A percentile compares a stretch with the other conserved stretches of the same genome.
These are phyloP conservation scores for Drosophila villosipedis DNA, from an alignment of 2,888 invertebrate genomes.

Conservation along the genomic window DNA sequence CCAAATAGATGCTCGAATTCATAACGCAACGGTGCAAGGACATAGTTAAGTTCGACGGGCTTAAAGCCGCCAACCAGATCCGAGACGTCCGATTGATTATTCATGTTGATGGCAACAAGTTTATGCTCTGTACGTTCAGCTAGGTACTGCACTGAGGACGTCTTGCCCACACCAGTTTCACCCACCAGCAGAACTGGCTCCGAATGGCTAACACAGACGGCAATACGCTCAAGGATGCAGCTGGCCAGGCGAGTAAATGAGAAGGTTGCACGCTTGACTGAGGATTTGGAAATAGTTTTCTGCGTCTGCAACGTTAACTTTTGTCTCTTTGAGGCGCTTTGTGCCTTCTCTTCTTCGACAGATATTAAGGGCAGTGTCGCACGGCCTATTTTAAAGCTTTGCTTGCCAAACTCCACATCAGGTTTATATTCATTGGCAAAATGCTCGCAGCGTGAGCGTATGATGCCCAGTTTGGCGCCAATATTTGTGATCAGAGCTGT, in stretches of 20 bases:
- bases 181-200: conserved; percentile 98
- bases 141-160: conserved; percentile 96
- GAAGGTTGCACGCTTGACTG: conserved; percentile 87
- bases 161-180: conserved; percentile 99
- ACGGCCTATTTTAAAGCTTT: conserved; percentile 90
- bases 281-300: conserved; percentile 38
- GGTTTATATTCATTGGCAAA: conserved; percentile 93
- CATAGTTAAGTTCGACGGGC: conserved; percentile 95
- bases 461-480: conserved; percentile 92
- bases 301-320: conserved; percentile 67
- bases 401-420: conserved; percentile 87
- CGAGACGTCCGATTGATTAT: conserved; percentile 98
- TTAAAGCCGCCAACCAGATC: conserved; percentile 99
- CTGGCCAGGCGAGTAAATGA: conserved; percentile 93
- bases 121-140: conserved; percentile 93
- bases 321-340: conserved; percentile 71
- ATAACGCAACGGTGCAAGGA: conserved; percentile 91
- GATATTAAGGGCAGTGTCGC: conserved; percentile 86
- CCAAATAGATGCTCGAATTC: conserved; percentile 94
- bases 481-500: conserved; percentile 90
- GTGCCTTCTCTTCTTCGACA: conserved; percentile 21
- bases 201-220: conserved; percentile 91
- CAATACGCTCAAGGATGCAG: conserved; percentile 94
- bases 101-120: conserved; percentile 98
- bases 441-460: conserved; percentile 92